These are phyloP conservation scores for Solen grandis DNA, from an alignment of 1,140 invertebrate genomes.

Conservation along the genomic window DNA sequence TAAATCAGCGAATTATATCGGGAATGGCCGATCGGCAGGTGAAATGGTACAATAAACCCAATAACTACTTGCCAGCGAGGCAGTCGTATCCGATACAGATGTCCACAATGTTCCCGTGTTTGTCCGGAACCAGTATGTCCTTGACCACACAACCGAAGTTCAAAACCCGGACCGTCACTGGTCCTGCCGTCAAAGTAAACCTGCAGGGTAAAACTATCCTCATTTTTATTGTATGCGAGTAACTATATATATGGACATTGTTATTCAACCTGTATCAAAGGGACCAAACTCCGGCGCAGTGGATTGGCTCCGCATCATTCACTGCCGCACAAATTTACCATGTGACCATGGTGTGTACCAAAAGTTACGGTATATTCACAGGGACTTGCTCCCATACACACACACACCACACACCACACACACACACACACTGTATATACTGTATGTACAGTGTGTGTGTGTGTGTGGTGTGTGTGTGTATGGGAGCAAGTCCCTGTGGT, in stretches of 20 bases:
- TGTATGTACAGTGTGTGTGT: no score
- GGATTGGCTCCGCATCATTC: no score
- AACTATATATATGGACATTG: background rate
- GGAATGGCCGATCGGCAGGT: no score
- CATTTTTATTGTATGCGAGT: background rate
- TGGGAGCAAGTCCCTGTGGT: no score
- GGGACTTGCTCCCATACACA: background rate
- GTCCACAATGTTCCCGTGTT: slow-evolving; percentile 20
- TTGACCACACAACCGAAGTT: slow-evolving; percentile 49
- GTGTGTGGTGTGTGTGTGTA: no score
- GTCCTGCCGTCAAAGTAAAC: slow-evolving; percentile 7
- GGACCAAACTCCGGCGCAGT: background rate
- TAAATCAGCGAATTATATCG: no score
- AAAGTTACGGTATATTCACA: background rate
- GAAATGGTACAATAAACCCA: no score
- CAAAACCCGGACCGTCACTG: slow-evolving; percentile 31
- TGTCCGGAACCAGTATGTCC: slow-evolving; percentile 39
- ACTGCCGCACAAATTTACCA: no score
- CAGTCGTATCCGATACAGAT: slow-evolving; percentile 40
- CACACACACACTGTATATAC: no score
- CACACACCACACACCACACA: no score
- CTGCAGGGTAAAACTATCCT: background rate
- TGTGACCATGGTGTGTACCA: background rate
- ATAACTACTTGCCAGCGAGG: no score
- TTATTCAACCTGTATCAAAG: background rate